Base-by-base conservation (phyloP, 2,113 vertebrate genomes). In the Solea senegalensis region DNA sequence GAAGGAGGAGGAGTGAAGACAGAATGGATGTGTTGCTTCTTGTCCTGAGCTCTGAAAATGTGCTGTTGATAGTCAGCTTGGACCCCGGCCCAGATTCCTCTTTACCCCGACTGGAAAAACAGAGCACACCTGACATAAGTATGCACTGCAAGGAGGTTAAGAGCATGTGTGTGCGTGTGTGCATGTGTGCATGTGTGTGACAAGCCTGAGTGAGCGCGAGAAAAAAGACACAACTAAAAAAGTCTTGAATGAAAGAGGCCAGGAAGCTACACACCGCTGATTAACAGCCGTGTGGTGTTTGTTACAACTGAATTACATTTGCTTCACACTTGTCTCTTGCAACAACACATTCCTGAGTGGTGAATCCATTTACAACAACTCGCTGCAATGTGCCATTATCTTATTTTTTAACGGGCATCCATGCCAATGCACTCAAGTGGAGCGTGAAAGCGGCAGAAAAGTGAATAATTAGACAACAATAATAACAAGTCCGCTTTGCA, bases 61-160 rank as follows among this genome's bases (percentile, higher is more conserved):
- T 70, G 76, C 86, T 84, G 86, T 78, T 90, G 89, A 91, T 84
- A 85, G 87, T 88, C 89, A 88, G 86, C 70, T 91, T 93, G 91
- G 93, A 91, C 83, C 51, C 45, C 1, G 16, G 88, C 93, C 93
- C 85, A 92, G 85, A 94, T 94, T 94, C 91, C 89, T 90, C 80
- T 90, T 78, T 88, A 61, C 86, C 69, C 87, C 65, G 83, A 85
- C 87, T 90, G 83, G 86, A 91, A 93, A 91, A 93, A 93, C 92
- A 93, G 76, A 94, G 94, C 94, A 95, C 94, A 95, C 94, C 94
- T 96, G 86, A 85, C 88, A 89, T 43, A 94, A 93, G 87, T 90
- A 94, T 91, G 95, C 81, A 91, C 85, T 82, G 81, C 86, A 86
- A 82, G 82, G 75, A 90, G 90, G 84, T 87, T 76, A 10, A 12